These are phyloP conservation scores for Corythoichthys intestinalis DNA, from an alignment of 2,113 vertebrate genomes.

Conservation along the genomic window DNA sequence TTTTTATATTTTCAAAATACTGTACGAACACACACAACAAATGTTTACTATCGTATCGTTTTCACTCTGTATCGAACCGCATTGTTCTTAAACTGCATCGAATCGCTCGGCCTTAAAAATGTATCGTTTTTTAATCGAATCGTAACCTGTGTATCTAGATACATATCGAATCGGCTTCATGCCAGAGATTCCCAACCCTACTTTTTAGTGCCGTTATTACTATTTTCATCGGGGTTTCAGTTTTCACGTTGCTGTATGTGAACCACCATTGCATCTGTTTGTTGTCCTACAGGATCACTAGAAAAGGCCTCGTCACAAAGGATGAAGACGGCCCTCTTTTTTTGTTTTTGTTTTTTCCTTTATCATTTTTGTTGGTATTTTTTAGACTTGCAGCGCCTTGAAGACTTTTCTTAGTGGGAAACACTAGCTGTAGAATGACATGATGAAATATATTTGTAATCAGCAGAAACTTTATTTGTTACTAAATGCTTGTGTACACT, in stretches of 20 bases:
- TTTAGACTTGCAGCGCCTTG: slow-evolving; percentile 94
- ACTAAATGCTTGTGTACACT: slow-evolving; percentile 87
- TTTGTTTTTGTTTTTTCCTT: slow-evolving; percentile 42
- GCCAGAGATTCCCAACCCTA: too few relatives aligned
- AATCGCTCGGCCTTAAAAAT: too few relatives aligned
- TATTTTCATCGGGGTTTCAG: background rate
- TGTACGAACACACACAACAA: too few relatives aligned
- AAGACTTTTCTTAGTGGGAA: slow-evolving; percentile 94
- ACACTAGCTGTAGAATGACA: slow-evolving; percentile 98
- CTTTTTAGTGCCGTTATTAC: background rate
- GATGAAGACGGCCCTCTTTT: slow-evolving; percentile 78
- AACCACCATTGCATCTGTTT: background rate
- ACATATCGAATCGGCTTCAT: too few relatives aligned
- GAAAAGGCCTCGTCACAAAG: slow-evolving; percentile 75
- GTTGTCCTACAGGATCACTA: slow-evolving; percentile 86
- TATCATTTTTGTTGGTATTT: slow-evolving; percentile 74
- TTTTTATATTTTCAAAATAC: too few relatives aligned
- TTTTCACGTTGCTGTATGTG: background rate
- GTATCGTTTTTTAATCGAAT: too few relatives aligned
- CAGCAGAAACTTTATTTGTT: slow-evolving; percentile 80
- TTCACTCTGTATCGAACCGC: too few relatives aligned
- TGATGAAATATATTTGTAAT: slow-evolving; percentile 86
- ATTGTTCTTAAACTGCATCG: too few relatives aligned
- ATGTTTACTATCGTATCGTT: too few relatives aligned
- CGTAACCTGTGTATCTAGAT: too few relatives aligned